Conservation (phyloP, 1,140 invertebrate species). For the Drosophila fuyamai region DNA sequence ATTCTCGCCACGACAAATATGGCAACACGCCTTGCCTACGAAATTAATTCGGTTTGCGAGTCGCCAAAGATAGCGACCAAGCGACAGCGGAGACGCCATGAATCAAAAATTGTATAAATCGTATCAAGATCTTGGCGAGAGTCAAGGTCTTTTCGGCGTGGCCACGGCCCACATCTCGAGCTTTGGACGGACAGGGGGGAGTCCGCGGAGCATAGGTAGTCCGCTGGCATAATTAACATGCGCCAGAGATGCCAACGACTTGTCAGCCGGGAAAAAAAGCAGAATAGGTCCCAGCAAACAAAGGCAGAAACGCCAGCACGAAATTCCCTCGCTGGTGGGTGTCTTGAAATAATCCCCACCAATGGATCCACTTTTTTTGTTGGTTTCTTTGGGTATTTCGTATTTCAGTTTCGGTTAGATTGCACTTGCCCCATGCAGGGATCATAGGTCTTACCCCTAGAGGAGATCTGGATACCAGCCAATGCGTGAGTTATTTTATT, state of each 20-base stretch:
- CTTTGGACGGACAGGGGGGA: conserved; percentile 1
- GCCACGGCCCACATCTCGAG: conserved; percentile 73
- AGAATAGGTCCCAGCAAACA: conserved; percentile 37
- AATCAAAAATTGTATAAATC: conserved; percentile 81
- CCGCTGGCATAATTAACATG: conserved; percentile 75
- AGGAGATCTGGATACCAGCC: neutral
- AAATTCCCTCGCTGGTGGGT: conserved; percentile 44
- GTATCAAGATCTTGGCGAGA: conserved; percentile 75
- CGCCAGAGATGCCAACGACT: conserved; percentile 72
- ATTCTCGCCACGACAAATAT: conserved; percentile 65
- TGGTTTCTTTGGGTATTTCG: conserved; percentile 20
- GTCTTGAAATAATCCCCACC: conserved; percentile 23
- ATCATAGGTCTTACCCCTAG: neutral
- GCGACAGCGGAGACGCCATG: conserved; percentile 56
- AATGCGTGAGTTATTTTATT: conserved; percentile 5
- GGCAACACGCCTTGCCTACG: conserved; percentile 71
- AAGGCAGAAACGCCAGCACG: conserved; percentile 12
- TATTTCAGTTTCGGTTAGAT: conserved; percentile 28
- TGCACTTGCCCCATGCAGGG: conserved; percentile 30
- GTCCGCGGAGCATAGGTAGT: conserved; percentile 25
- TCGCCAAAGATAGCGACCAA: conserved; percentile 36
- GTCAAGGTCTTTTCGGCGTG: conserved; percentile 72
- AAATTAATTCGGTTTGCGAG: conserved; percentile 56
- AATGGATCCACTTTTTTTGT: conserved; percentile 28
- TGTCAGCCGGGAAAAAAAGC: conserved; percentile 32